Base-by-base conservation (phyloP, 2,113 vertebrate genomes). In the Callithrix jacchus region DNA sequence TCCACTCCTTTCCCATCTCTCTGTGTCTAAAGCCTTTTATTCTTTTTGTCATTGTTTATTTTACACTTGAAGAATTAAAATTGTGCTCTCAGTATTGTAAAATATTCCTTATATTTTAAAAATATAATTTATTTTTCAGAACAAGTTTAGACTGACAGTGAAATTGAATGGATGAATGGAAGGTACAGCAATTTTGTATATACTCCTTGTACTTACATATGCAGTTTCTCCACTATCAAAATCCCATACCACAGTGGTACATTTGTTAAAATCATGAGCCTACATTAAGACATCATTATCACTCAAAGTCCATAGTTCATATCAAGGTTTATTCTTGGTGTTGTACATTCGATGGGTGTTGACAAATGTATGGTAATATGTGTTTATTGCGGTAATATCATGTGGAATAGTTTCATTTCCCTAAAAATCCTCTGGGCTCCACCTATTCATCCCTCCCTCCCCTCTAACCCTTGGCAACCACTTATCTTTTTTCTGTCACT, bases 11-110 rank as follows among this genome's bases (percentile, higher is more conserved):
- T 25, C 21, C 21, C 21, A 61, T 77, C 8, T 89, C 32, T 79
- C 64, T 54, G 3, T 42, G 3, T 76, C 37, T 52, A 4, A 85
- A 77, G 8, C 1, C 16, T 74, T 88, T 92, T 40, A 71, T 86
- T 77, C 64, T 42, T 42, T 42, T 42, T 6, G 6, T n/a, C 61
- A 20, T 13, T 81, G 42, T 30, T 71, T 76, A 47, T 56, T 95
- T 92, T 96, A 83, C 37, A 89, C 45, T 17, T 92, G 49, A 89
- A 49, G 32, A 58, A 16, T 71, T 89, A n/a, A 87, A 27, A 86
- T 54, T 13, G 40, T 58, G 58, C 56, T 76, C 23, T 94, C 42
- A 74, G 37, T 6, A 25, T 52, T 89, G 35, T 13, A 20, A 40
- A 58, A 61, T 16, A 37, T 32, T 71, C 3, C 8, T 18, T 56